These are phyloP conservation scores for Lagopus muta DNA, from an alignment of 2,113 vertebrate species.

Conservation along the genomic window DNA sequence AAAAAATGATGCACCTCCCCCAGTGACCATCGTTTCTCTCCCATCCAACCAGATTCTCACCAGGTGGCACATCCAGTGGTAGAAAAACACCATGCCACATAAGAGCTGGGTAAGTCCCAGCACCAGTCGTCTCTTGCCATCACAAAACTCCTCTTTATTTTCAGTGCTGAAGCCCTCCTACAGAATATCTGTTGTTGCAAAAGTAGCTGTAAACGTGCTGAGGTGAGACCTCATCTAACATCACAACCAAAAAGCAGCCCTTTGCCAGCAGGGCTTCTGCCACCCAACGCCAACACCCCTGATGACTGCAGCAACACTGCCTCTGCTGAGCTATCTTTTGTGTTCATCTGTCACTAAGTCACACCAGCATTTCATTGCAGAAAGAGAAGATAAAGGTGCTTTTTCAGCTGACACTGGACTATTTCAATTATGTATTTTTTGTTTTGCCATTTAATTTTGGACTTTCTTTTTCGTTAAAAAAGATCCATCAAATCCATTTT, in stretches of 20 bases:
- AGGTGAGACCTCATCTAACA: neutral
- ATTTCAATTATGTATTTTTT: accelerated
- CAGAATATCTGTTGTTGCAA: neutral
- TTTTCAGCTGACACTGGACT: neutral
- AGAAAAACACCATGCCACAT: neutral
- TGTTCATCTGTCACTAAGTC: neutral
- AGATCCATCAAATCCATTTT: no score
- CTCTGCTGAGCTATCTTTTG: neutral
- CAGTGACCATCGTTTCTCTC: neutral
- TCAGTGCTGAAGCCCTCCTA: neutral
- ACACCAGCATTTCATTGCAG: neutral
- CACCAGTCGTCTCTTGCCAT: neutral
- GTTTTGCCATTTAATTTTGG: neutral
- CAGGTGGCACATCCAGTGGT: neutral
- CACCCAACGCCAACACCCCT: neutral
- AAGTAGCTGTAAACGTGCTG: neutral
- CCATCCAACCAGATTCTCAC: neutral
- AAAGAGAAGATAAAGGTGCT: neutral
- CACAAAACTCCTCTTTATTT: neutral
- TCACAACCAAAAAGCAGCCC: neutral
- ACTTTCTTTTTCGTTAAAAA: neutral
- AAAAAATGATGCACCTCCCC: neutral
- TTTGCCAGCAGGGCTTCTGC: neutral
- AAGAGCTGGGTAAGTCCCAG: neutral
- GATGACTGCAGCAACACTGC: neutral